Percentiles rank a stretch among this genome's conserved stretches.
Evolutionary conservation across 2,797 vertebrate species (phyloP).

Genomic region (Phataginus tetradactyla): DNA sequence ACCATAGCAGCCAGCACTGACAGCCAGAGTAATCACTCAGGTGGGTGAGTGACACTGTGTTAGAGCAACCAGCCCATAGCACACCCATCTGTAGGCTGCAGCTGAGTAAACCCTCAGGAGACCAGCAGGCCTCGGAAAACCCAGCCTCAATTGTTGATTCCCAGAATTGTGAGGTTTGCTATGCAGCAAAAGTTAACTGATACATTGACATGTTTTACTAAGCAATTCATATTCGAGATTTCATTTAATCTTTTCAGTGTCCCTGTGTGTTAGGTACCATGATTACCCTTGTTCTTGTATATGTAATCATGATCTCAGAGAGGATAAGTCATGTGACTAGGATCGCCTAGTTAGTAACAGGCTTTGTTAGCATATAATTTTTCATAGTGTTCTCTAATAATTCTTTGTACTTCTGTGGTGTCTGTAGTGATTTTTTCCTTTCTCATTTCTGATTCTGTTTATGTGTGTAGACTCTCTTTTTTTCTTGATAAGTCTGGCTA

Average conservation of each 20-base stretch:
- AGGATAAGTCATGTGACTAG: background rate
- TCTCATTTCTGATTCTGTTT: no score
- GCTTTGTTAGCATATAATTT: no score
- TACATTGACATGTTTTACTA: background rate
- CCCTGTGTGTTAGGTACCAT: background rate
- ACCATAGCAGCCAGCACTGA: background rate
- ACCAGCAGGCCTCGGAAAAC: background rate
- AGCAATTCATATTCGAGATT: background rate
- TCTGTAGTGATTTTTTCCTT: no score
- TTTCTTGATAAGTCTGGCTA: no score
- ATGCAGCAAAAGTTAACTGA: background rate
- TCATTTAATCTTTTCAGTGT: background rate
- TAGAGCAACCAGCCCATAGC: background rate
- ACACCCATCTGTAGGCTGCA: background rate
- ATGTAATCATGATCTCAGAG: background rate
- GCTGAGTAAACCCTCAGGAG: background rate
- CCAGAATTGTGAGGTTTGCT: background rate
- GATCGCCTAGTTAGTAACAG: background rate
- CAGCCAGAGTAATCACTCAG: background rate
- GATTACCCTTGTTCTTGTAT: background rate
- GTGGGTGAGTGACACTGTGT: background rate
- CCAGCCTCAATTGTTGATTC: background rate
- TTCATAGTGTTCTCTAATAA: no score
- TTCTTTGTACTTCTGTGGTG: no score
- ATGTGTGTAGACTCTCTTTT: no score